phyloP scores from a whole-genome alignment of 2,888 invertebrate species.

The Argyresthia albistria region DNA sequence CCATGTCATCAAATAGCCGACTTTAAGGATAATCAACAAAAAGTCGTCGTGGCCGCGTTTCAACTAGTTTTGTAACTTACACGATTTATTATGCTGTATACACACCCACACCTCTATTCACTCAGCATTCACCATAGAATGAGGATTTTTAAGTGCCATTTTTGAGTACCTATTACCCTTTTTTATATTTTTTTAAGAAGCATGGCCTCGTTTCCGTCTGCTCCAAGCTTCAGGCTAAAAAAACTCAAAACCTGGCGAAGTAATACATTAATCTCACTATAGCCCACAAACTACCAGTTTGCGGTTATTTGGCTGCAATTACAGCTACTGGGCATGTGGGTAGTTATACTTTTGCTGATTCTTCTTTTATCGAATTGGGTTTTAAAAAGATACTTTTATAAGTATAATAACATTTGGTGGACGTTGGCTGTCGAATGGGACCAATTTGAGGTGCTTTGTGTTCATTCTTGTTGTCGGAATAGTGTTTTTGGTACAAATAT shows the following conservation, averaged over 20 bases:
- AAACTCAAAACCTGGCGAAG: conserved; percentile 11
- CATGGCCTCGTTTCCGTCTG: neutral
- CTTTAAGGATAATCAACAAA: too few relatives aligned
- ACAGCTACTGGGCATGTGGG: conserved; percentile 10
- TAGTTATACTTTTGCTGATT: conserved; percentile 6
- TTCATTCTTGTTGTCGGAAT: neutral
- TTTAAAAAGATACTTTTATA: conserved; percentile 5
- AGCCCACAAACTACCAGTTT: neutral
- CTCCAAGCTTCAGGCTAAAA: neutral
- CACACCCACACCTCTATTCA: too few relatives aligned
- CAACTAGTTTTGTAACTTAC: too few relatives aligned
- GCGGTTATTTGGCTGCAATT: neutral
- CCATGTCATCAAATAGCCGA: too few relatives aligned
- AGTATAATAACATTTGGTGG: neutral
- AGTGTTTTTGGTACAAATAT: neutral
- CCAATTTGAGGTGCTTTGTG: neutral
- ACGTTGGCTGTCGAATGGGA: neutral
- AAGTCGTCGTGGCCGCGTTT: too few relatives aligned
- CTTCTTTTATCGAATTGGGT: conserved; percentile 5
- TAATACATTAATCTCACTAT: neutral
- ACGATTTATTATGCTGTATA: too few relatives aligned
- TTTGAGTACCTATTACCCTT: too few relatives aligned
- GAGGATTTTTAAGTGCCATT: too few relatives aligned
- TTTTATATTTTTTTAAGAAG: too few relatives aligned
- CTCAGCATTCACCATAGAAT: too few relatives aligned